phyloP scores from a whole-genome alignment of 2,113 vertebrate genomes.

The Poeciliopsis turrubarensis region DNA sequence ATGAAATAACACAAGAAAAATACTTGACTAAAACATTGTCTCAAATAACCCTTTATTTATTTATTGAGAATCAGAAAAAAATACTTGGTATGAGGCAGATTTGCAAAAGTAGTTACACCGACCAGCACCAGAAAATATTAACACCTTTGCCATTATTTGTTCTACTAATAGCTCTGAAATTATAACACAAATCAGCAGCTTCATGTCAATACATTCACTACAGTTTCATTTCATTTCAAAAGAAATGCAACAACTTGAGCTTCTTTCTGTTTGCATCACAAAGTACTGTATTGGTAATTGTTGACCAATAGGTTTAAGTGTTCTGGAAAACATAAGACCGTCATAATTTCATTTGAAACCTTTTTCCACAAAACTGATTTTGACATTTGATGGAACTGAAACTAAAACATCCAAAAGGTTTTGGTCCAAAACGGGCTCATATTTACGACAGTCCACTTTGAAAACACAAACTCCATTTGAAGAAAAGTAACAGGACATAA shows the following conservation, averaged over 20 bases:
- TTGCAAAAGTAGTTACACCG: constrained; percentile 31
- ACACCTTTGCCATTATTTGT: constrained; percentile 4
- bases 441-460: neutral
- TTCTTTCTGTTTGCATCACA: neutral
- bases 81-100: constrained; percentile 37
- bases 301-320: neutral
- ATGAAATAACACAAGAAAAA: constrained; percentile 4
- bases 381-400: too few species aligned
- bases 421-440: too few species aligned
- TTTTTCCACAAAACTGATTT: neutral
- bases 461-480: neutral
- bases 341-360: neutral
- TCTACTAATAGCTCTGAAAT: constrained; percentile 3
- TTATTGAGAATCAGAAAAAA: constrained; percentile 47
- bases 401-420: neutral
- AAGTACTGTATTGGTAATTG: neutral
- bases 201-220: neutral
- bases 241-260: neutral
- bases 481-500: neutral
- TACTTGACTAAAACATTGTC: constrained; percentile 11
- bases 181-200: neutral
- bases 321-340: neutral
- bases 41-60: constrained; percentile 49
- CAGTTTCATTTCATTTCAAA: neutral
- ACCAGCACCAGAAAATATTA: constrained; percentile 19